Conservation (phyloP, 2,888 invertebrate genomes). For the Drosophila ezoana region DNA sequence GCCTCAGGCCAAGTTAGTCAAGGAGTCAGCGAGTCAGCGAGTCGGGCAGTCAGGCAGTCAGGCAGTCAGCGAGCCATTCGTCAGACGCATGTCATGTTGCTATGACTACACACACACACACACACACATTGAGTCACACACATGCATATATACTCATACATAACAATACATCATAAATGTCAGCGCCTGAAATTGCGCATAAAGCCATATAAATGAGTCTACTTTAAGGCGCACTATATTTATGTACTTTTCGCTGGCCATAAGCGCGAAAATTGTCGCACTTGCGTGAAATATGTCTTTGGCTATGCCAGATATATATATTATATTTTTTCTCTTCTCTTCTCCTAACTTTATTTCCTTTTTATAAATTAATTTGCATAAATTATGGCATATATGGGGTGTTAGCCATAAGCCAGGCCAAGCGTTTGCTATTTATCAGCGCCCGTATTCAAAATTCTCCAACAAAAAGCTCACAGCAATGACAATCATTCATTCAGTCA, state of each 20-base stretch:
- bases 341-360: slow-evolving; percentile 33
- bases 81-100: slow-evolving; percentile 62
- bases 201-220: slow-evolving; percentile 82
- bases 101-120: slow-evolving; percentile 41
- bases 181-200: slow-evolving; percentile 78
- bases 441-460: slow-evolving; percentile 42
- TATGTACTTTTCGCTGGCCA: slow-evolving; percentile 63
- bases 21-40: slow-evolving; percentile 38
- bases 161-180: slow-evolving; percentile 79
- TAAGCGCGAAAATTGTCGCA: slow-evolving; percentile 72
- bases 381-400: slow-evolving; percentile 73
- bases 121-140: slow-evolving; percentile 3
- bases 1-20: slow-evolving; percentile 32
- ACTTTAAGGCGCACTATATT: slow-evolving; percentile 76
- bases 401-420: slow-evolving; percentile 60
- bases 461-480: slow-evolving; percentile 52
- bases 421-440: slow-evolving; percentile 70
- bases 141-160: slow-evolving; percentile 40
- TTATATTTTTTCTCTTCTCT: slow-evolving; percentile 13
- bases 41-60: slow-evolving; percentile 27
- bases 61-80: slow-evolving; percentile 43
- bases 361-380: slow-evolving; percentile 78
- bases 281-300: slow-evolving; percentile 73
- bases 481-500: slow-evolving; percentile 53
- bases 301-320: slow-evolving; percentile 29